These are phyloP conservation scores for Herminia tarsipennalis DNA, from an alignment of 2,888 invertebrate genomes.

Conservation along the genomic window DNA sequence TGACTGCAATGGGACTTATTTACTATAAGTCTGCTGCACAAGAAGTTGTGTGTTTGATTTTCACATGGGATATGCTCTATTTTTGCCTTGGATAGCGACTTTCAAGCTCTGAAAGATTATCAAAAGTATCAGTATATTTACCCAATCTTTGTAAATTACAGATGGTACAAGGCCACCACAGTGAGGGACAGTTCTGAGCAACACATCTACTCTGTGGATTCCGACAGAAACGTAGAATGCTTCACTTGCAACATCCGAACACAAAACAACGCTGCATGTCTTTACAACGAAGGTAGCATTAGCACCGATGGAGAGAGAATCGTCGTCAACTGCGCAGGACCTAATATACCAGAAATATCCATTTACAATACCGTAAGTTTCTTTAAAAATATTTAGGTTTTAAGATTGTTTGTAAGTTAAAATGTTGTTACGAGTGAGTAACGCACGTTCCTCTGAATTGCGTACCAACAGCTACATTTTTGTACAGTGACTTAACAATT, in stretches of 20 bases:
- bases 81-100: no score
- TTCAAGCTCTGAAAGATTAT: no score
- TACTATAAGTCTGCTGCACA: no score
- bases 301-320: slow-evolving; percentile 89
- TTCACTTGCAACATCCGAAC: slow-evolving; percentile 89
- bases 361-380: slow-evolving; percentile 85
- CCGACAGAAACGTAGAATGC: slow-evolving; percentile 86
- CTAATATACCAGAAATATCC: slow-evolving; percentile 91
- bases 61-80: no score
- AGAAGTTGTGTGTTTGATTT: no score
- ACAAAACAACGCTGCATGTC: slow-evolving; percentile 83
- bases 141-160: slow-evolving; percentile 56
- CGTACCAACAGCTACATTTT: no score
- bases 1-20: no score
- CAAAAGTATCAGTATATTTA: not conserved
- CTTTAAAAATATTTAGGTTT: not conserved
- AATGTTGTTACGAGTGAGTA: no score
- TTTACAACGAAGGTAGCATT: slow-evolving; percentile 89
- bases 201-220: slow-evolving; percentile 91
- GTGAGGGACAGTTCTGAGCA: slow-evolving; percentile 90
- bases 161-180: slow-evolving; percentile 94
- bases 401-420: no score
- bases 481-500: no score
- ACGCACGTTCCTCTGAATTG: no score
- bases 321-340: slow-evolving; percentile 93